These are phyloP conservation scores for Scatophagus argus DNA, from an alignment of 2,113 vertebrate species.

Conservation along the genomic window DNA sequence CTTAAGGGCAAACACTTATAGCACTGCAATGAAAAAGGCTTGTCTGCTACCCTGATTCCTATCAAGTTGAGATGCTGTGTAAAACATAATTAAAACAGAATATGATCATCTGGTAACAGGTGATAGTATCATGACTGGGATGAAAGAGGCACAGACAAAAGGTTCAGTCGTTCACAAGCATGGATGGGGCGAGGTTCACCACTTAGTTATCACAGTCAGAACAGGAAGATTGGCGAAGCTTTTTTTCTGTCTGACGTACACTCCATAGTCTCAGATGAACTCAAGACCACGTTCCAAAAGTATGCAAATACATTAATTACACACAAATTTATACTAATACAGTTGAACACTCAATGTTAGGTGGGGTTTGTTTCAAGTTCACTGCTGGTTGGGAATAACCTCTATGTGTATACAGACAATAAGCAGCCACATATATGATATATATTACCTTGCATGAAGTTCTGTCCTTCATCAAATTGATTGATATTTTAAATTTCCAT, in stretches of 20 bases:
- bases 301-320: not conserved
- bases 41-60: too few species aligned
- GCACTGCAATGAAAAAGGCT: conserved; percentile 29
- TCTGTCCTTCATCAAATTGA: not conserved
- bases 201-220: conserved; percentile 3
- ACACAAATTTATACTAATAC: too few species aligned
- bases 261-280: not conserved
- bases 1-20: conserved; percentile 55
- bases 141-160: too few species aligned
- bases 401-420: not conserved
- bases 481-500: not conserved
- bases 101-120: too few species aligned
- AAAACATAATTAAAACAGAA: too few species aligned
- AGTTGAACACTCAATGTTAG: not conserved
- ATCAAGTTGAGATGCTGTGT: too few species aligned
- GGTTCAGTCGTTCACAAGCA: too few species aligned
- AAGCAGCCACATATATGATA: not conserved
- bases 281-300: not conserved
- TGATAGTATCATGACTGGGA: too few species aligned
- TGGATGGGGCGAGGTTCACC: too few species aligned
- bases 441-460: not conserved
- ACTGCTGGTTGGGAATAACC: not conserved
- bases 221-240: not conserved
- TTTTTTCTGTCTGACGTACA: not conserved
- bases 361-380: too few species aligned